Conservation (phyloP, 2,888 invertebrate species). For the Epinotia bilunana region DNA sequence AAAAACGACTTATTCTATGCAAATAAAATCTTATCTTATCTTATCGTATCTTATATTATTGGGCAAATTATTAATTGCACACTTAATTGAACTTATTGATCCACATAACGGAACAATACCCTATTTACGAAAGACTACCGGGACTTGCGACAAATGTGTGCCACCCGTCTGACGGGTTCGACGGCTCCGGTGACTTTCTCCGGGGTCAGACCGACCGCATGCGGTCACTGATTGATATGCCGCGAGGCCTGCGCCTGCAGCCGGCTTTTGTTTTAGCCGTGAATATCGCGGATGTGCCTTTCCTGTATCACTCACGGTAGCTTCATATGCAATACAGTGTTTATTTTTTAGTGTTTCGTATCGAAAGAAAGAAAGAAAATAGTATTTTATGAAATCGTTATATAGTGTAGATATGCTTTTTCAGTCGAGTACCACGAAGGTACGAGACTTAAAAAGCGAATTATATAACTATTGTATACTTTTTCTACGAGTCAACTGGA, state of each 20-base stretch:
- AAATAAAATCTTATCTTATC: too few species aligned
- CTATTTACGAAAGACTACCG: slow-evolving; percentile 15
- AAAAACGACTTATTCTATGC: too few species aligned
- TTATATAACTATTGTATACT: too few species aligned
- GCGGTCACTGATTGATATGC: slow-evolving; percentile 48
- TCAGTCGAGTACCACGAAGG: too few species aligned
- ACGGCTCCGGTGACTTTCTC: slow-evolving; percentile 62
- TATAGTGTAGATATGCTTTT: too few species aligned
- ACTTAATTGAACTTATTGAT: neutral
- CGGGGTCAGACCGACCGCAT: slow-evolving; percentile 61
- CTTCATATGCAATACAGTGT: neutral
- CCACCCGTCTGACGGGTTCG: slow-evolving; percentile 74
- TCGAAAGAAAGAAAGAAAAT: too few species aligned
- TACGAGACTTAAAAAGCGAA: too few species aligned
- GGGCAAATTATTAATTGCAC: neutral
- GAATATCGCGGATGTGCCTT: slow-evolving; percentile 40
- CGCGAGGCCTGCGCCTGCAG: slow-evolving; percentile 46
- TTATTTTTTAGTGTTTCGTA: neutral
- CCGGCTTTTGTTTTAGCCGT: slow-evolving; percentile 40
- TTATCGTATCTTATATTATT: too few species aligned
- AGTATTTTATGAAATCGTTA: too few species aligned
- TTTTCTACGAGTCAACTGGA: too few species aligned
- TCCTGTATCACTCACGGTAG: slow-evolving; percentile 21
- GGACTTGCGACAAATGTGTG: slow-evolving; percentile 62
- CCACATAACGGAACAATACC: slow-evolving; percentile 3